These are phyloP conservation scores for Drosophila borborema DNA, from an alignment of 2,888 invertebrate genomes.

Conservation along the genomic window DNA sequence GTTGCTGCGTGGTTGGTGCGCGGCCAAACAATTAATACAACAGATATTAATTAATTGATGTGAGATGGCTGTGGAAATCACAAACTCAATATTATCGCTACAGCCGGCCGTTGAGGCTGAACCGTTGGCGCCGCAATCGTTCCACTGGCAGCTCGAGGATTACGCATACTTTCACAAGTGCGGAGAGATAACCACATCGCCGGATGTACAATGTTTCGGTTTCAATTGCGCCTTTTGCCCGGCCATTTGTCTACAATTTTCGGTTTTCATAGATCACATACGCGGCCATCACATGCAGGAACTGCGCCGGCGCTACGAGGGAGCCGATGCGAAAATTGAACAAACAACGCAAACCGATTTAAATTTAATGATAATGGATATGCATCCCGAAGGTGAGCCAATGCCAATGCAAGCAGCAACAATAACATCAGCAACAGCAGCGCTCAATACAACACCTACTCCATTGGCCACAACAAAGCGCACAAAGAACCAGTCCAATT, in stretches of 20 bases:
- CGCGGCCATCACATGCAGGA: slow-evolving; percentile 74
- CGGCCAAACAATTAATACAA: not conserved
- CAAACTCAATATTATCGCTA: slow-evolving; percentile 50
- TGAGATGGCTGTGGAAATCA: slow-evolving; percentile 51
- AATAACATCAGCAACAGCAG: not conserved
- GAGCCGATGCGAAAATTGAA: slow-evolving; percentile 47
- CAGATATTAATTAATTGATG: slow-evolving; percentile 21
- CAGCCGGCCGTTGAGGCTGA: slow-evolving; percentile 40
- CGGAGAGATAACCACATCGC: slow-evolving; percentile 81
- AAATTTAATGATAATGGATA: slow-evolving; percentile 57
- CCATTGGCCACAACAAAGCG: slow-evolving; percentile 47
- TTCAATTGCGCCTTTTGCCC: slow-evolving; percentile 80
- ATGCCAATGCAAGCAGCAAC: not conserved
- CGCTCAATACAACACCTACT: slow-evolving; percentile 13
- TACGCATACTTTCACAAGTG: slow-evolving; percentile 79
- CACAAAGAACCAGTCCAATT: slow-evolving; percentile 44
- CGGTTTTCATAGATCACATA: slow-evolving; percentile 78
- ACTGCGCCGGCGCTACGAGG: slow-evolving; percentile 71
- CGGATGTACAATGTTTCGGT: slow-evolving; percentile 79
- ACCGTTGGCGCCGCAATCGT: slow-evolving; percentile 38
- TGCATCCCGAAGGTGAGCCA: slow-evolving; percentile 10
- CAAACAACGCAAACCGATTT: slow-evolving; percentile 71
- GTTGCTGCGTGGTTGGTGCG: not conserved
- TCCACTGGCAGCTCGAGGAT: slow-evolving; percentile 77
- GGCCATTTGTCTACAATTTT: slow-evolving; percentile 78